Conservation (phyloP, 1,140 invertebrate species). For the Euura lappo region DNA sequence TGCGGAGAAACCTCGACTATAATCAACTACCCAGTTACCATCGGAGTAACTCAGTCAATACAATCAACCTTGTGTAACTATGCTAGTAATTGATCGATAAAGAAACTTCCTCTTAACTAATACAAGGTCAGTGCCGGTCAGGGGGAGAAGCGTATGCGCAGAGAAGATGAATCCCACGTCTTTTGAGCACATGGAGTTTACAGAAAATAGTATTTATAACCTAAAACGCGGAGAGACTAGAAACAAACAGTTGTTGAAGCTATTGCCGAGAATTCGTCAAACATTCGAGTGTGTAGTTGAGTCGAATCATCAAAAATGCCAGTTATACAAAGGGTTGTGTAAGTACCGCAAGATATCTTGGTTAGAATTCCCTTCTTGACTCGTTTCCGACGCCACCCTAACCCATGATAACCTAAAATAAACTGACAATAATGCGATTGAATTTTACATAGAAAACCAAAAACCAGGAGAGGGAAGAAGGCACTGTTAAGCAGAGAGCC, state of each 20-base stretch:
- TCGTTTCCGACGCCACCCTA: neutral
- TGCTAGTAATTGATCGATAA: too few species aligned
- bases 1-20: too few species aligned
- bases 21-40: too few species aligned
- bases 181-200: neutral
- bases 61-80: too few species aligned
- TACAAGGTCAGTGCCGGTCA: too few species aligned
- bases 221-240: neutral
- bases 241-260: neutral
- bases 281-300: neutral
- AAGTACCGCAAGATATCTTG: conserved; percentile 35
- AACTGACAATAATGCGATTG: conserved; percentile 6
- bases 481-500: conserved; percentile 82
- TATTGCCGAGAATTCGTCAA: neutral
- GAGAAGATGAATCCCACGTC: neutral
- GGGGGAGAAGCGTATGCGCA: neutral
- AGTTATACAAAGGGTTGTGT: conserved; percentile 57
- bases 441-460: conserved; percentile 77
- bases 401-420: neutral
- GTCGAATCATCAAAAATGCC: conserved; percentile 39
- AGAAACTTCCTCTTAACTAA: too few species aligned
- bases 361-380: neutral
- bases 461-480: conserved; percentile 87
- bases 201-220: neutral
- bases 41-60: too few species aligned